Conservation (phyloP, 2,113 vertebrate species). For the Podarcis muralis region DNA sequence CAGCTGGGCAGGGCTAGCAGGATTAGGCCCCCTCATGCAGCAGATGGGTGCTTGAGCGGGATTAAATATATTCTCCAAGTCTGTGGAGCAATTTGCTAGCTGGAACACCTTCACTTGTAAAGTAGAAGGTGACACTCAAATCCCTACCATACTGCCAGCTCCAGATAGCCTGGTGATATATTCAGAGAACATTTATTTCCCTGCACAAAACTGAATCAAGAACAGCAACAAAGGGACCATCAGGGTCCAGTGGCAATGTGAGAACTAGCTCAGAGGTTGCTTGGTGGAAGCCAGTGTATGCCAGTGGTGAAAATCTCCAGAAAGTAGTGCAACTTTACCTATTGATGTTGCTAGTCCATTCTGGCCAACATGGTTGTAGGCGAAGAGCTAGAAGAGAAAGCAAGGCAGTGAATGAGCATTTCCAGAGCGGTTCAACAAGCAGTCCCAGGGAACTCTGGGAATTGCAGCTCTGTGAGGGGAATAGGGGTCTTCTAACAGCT, state of each 20-base stretch:
- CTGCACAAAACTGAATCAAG: not conserved
- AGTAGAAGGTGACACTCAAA: not conserved
- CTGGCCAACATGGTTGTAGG: constrained; percentile 91
- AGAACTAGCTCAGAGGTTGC: not conserved
- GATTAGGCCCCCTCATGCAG: too few species aligned
- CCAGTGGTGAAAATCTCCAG: not conserved
- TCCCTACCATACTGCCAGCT: not conserved
- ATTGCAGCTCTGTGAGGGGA: too few species aligned
- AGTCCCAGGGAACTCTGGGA: too few species aligned
- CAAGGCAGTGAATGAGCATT: not conserved
- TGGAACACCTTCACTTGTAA: not conserved
- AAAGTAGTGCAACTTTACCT: constrained; percentile 72
- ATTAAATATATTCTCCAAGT: too few species aligned
- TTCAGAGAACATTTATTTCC: not conserved
- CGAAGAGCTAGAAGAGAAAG: constrained; percentile 82
- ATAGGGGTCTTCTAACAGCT: too few species aligned
- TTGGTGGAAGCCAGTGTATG: too few species aligned
- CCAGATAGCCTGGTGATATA: not conserved
- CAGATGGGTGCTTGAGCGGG: too few species aligned
- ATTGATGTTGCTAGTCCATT: constrained; percentile 81
- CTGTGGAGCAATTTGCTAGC: not conserved
- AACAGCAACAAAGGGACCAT: too few species aligned
- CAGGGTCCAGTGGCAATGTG: not conserved
- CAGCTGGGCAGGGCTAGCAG: too few species aligned
- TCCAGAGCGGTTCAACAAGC: not conserved